Evolutionary conservation across 2,797 vertebrate genomes (phyloP).

Genomic region (Siniperca obscura): DNA sequence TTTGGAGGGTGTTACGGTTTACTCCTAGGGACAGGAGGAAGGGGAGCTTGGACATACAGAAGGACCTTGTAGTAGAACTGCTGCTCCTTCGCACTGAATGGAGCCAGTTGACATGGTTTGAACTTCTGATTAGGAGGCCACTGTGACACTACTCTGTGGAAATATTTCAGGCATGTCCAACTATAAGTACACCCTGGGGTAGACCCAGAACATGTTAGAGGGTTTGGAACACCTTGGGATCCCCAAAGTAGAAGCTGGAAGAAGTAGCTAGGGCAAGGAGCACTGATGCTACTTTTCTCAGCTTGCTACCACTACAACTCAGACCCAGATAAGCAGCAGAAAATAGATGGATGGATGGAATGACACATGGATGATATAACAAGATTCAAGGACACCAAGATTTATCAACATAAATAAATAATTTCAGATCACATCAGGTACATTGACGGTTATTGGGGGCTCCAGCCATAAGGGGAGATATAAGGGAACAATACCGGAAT

Average conservation of each 20-base stretch:
- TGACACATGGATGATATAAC: not conserved
- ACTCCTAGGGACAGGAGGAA: not conserved
- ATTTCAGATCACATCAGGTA: not conserved
- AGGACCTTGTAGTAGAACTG: not conserved
- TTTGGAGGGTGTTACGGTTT: not conserved
- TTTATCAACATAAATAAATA: not conserved
- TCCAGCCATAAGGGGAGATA: conserved; percentile 12
- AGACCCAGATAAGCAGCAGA: not conserved
- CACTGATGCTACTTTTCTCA: not conserved
- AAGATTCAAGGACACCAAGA: conserved; percentile 6
- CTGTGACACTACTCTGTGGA: conserved; percentile 11
- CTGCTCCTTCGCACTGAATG: not conserved
- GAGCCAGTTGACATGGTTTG: conserved; percentile 3
- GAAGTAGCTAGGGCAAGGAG: not conserved
- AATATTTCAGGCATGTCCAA: conserved; percentile 32
- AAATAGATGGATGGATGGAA: not conserved
- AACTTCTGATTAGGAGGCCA: conserved; percentile 5
- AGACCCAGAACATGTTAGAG: conserved; percentile 12
- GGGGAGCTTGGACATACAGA: not conserved
- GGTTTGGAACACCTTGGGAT: conserved; percentile 13
- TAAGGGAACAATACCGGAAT: not conserved
- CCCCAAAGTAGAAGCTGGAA: not conserved
- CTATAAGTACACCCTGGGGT: conserved; percentile 22
- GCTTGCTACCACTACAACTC: not conserved
- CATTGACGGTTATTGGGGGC: not conserved